Evolutionary conservation across 2,888 invertebrate genomes (phyloP).

Genomic region (Acronicta aceris): DNA sequence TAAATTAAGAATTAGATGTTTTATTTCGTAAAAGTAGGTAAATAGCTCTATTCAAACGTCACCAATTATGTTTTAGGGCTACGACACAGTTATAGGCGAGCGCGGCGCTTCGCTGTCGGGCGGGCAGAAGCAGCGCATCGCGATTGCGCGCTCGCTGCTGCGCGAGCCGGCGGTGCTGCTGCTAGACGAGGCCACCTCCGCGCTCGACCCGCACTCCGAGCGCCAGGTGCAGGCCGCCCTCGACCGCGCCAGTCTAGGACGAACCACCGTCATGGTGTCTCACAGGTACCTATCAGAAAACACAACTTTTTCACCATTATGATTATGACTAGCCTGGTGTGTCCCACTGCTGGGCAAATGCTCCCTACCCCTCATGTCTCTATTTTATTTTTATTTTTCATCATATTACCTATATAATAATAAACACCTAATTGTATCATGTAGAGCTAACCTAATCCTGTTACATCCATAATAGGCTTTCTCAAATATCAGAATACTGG

Average conservation of each 20-base stretch:
- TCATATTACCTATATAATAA: too few relatives aligned
- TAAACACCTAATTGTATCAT: too few relatives aligned
- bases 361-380: too few relatives aligned
- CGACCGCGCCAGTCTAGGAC: slow-evolving; percentile 91
- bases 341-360: too few relatives aligned
- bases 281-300: slow-evolving; percentile 86
- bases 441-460: too few relatives aligned
- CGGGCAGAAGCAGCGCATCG: slow-evolving; percentile 95
- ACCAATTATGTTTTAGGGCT: slow-evolving; percentile 84
- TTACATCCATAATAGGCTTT: too few relatives aligned
- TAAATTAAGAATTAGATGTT: too few relatives aligned
- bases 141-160: slow-evolving; percentile 94
- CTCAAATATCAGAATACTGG: too few relatives aligned
- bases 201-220: slow-evolving; percentile 94
- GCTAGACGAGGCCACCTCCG: slow-evolving; percentile 95
- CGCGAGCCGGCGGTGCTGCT: slow-evolving; percentile 93
- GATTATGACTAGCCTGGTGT: too few relatives aligned
- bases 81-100: slow-evolving; percentile 94
- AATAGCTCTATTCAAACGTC: too few relatives aligned
- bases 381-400: too few relatives aligned
- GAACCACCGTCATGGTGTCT: slow-evolving; percentile 93
- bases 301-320: background rate
- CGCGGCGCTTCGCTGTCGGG: slow-evolving; percentile 94
- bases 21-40: too few relatives aligned
- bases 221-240: slow-evolving; percentile 94